phyloP scores from a whole-genome alignment of 1,140 invertebrate genomes.

The Hycleus cichorii region DNA sequence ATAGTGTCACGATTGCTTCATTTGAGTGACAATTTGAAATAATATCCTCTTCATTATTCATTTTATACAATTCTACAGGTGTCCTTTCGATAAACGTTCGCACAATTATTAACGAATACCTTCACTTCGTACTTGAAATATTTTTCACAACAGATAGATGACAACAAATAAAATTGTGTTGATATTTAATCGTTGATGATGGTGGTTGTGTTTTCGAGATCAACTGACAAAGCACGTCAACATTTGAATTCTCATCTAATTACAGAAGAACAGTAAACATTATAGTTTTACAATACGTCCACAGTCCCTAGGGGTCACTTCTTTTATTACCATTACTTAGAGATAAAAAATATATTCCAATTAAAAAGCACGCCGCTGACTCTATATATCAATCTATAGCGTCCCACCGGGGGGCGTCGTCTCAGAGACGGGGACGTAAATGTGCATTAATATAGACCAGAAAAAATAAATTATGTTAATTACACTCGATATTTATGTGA shows the following conservation, averaged over 20 bases:
- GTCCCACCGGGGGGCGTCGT: slow-evolving; percentile 35
- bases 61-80: background rate
- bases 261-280: slow-evolving; percentile 28
- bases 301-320: slow-evolving; percentile 30
- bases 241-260: slow-evolving; percentile 26
- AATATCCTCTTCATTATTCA: slow-evolving; percentile 1
- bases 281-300: slow-evolving; percentile 32
- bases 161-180: too few relatives aligned
- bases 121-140: too few relatives aligned
- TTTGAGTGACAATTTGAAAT: slow-evolving; percentile 12
- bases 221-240: slow-evolving; percentile 25
- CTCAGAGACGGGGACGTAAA: slow-evolving; percentile 26
- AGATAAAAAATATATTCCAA: slow-evolving; percentile 42
- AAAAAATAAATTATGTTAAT: slow-evolving; percentile 35
- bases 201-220: too few relatives aligned
- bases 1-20: slow-evolving; percentile 10
- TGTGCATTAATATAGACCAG: slow-evolving; percentile 36
- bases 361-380: slow-evolving; percentile 40
- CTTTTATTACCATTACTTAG: slow-evolving; percentile 42
- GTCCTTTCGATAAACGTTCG: too few relatives aligned
- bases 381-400: slow-evolving; percentile 42
- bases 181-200: too few relatives aligned
- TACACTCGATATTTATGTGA: slow-evolving; percentile 19
- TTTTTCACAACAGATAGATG: too few relatives aligned
- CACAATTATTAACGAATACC: too few relatives aligned